Conservation (phyloP, 2,888 invertebrate species). For the Euclidia mi region DNA sequence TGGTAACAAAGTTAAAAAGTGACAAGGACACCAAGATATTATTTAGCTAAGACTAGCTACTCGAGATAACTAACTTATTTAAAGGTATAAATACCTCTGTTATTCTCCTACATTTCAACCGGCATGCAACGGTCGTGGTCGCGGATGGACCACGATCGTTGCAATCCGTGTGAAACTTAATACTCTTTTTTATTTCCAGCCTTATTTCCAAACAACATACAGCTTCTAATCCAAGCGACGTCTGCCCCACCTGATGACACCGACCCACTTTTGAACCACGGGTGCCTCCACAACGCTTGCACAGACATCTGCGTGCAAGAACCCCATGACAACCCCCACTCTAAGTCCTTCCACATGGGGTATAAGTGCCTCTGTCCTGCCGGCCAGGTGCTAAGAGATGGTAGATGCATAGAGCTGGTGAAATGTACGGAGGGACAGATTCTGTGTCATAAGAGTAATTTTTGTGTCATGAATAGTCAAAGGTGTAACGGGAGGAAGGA, state of each 20-base stretch:
- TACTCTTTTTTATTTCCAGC: slow-evolving; percentile 65
- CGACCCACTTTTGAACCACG: slow-evolving; percentile 77
- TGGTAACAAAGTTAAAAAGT: too few relatives aligned
- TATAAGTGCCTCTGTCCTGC: slow-evolving; percentile 92
- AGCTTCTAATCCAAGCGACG: slow-evolving; percentile 73
- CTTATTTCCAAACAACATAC: slow-evolving; percentile 84
- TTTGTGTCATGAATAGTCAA: slow-evolving; percentile 73
- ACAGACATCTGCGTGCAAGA: slow-evolving; percentile 93
- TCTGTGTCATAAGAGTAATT: slow-evolving; percentile 82
- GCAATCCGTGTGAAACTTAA: too few relatives aligned
- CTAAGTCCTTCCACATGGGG: slow-evolving; percentile 32
- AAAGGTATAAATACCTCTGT: too few relatives aligned
- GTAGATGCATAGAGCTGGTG: slow-evolving; percentile 89
- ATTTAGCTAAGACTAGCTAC: too few relatives aligned
- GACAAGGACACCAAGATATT: too few relatives aligned
- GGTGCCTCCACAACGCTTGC: slow-evolving; percentile 92
- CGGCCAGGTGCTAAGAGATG: slow-evolving; percentile 88
- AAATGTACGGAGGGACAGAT: slow-evolving; percentile 85
- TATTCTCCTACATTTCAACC: too few relatives aligned
- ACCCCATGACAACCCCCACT: slow-evolving; percentile 47
- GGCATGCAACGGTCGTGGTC: too few relatives aligned
- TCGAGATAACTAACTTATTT: too few relatives aligned
- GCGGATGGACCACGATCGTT: too few relatives aligned
- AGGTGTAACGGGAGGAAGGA: slow-evolving; percentile 88
- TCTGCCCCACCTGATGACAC: slow-evolving; percentile 46